Conservation (phyloP, 2,888 invertebrate genomes). For the Drosophila trichaetosa region DNA sequence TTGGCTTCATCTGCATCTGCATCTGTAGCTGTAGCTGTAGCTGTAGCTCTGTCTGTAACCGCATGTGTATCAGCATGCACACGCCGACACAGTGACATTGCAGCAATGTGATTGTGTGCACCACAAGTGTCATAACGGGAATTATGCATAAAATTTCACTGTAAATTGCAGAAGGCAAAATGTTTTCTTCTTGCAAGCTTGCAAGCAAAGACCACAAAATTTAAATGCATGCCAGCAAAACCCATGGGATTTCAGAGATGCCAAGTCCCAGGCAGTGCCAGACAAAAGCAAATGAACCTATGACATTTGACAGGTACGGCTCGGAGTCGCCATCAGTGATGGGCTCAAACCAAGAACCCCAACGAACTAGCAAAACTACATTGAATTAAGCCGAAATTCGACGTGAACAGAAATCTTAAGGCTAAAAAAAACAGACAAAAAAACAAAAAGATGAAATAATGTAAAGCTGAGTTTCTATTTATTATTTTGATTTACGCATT, state of each 20-base stretch:
- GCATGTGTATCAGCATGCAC: conserved; percentile 15
- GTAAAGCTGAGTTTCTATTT: conserved; percentile 8
- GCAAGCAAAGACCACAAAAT: conserved; percentile 46
- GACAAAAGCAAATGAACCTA: conserved; percentile 39
- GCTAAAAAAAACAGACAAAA: neutral
- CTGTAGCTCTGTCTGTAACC: conserved; percentile 1
- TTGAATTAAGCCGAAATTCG: conserved; percentile 1
- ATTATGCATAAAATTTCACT: conserved; percentile 73
- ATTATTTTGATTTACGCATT: conserved; percentile 27
- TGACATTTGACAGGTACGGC: conserved; percentile 45
- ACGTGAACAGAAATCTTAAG: conserved; percentile 4
- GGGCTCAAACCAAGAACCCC: neutral
- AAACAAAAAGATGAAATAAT: neutral
- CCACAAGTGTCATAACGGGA: conserved; percentile 75
- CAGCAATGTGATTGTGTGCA: conserved; percentile 28
- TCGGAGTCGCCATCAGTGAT: conserved; percentile 4
- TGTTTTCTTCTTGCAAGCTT: conserved; percentile 52
- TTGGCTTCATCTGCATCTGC: conserved; percentile 3
- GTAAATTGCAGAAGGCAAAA: conserved; percentile 68
- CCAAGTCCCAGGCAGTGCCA: conserved; percentile 20
- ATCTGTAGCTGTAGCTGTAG: neutral
- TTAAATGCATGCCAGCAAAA: conserved; percentile 50
- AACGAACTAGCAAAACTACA: neutral
- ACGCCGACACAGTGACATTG: conserved; percentile 1
- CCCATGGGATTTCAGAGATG: conserved; percentile 33